phyloP scores from a whole-genome alignment of 2,888 invertebrate species.

The Napeogenes sylphis region DNA sequence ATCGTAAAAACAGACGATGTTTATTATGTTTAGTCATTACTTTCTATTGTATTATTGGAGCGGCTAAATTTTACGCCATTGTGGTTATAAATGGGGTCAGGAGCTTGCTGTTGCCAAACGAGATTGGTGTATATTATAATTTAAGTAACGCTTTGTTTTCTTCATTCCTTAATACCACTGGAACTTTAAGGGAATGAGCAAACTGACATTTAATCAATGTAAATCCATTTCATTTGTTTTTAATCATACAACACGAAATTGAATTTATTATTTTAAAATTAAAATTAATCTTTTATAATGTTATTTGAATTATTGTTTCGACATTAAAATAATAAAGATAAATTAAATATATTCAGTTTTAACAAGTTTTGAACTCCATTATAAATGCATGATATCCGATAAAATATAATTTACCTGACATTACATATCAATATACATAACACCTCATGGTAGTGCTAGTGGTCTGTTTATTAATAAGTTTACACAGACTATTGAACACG shows the following conservation, averaged over 20 bases:
- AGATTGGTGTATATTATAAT: constrained; percentile 4
- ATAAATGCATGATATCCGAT: constrained; percentile 25
- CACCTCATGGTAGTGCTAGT: constrained; percentile 46
- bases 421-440: constrained; percentile 52
- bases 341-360: not conserved
- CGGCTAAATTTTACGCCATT: constrained; percentile 12
- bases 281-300: too few species aligned
- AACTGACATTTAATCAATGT: constrained; percentile 1
- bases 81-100: constrained; percentile 35
- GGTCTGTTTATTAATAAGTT: constrained; percentile 52
- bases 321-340: not conserved
- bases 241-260: not conserved
- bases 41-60: constrained; percentile 34
- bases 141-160: constrained; percentile 7
- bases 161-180: not conserved
- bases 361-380: constrained; percentile 1
- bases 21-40: constrained; percentile 45
- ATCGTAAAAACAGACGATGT: constrained; percentile 25
- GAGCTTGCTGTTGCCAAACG: constrained; percentile 7
- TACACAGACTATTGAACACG: constrained; percentile 68
- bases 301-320: not conserved
- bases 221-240: not conserved
- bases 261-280: not conserved
- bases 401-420: constrained; percentile 28
- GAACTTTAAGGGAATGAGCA: not conserved